Evolutionary conservation across 2,113 vertebrate species (phyloP).

Genomic region (Amphiprion percula): DNA sequence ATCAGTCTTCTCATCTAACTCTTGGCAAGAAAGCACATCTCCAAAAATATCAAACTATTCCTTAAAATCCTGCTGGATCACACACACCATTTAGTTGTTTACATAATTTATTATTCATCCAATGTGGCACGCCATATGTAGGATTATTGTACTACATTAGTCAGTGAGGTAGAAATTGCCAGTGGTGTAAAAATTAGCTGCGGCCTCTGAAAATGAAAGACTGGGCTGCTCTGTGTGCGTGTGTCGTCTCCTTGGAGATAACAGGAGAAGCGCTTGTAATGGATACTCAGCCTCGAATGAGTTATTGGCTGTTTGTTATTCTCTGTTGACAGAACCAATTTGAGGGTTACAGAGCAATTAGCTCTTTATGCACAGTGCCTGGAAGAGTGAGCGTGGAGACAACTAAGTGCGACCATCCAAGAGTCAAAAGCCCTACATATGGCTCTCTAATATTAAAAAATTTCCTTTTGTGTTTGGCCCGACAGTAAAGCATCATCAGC

Average conservation of each 20-base stretch:
- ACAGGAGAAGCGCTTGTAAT: constrained; percentile 57
- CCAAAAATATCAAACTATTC: constrained; percentile 1
- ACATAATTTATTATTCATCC: constrained; percentile 25
- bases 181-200: constrained; percentile 17
- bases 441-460: constrained; percentile 25
- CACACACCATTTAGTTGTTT: constrained; percentile 7
- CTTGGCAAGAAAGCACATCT: neutral
- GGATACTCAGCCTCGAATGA: constrained; percentile 60
- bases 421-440: constrained; percentile 34
- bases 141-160: constrained; percentile 31
- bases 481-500: constrained; percentile 37
- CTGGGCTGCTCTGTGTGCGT: constrained; percentile 24
- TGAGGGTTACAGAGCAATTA: constrained; percentile 78
- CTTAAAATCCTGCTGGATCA: constrained; percentile 11
- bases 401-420: constrained; percentile 32
- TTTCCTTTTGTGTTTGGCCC: constrained; percentile 18
- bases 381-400: constrained; percentile 31
- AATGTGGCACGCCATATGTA: neutral
- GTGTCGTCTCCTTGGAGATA: constrained; percentile 59
- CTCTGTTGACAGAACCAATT: constrained; percentile 71
- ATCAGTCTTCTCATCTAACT: neutral
- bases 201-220: constrained; percentile 16
- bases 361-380: constrained; percentile 56
- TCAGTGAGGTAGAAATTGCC: constrained; percentile 15
- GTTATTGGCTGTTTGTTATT: constrained; percentile 79